Conservation (phyloP, 2,797 vertebrate genomes). For the Pangasius macronema region DNA sequence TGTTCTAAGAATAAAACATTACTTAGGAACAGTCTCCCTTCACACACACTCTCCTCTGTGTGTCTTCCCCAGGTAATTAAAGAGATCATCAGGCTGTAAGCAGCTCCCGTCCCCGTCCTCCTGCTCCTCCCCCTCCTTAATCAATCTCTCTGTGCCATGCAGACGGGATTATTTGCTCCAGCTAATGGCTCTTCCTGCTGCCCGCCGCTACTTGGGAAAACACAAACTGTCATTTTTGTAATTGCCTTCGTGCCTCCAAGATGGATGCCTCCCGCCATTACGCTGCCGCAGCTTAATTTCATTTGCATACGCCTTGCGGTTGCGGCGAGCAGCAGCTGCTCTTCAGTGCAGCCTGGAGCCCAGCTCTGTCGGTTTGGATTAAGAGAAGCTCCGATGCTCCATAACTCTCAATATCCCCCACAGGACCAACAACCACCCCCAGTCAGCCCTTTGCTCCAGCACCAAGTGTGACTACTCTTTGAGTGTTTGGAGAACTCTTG, state of each 20-base stretch:
- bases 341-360: constrained; percentile 40
- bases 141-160: constrained; percentile 75
- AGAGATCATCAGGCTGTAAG: constrained; percentile 70
- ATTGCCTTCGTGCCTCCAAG: constrained; percentile 64
- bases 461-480: not conserved
- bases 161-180: constrained; percentile 80
- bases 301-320: constrained; percentile 58
- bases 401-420: constrained; percentile 51
- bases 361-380: constrained; percentile 54
- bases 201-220: constrained; percentile 60
- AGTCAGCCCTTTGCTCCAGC: constrained; percentile 13
- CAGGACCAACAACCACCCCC: constrained; percentile 22
- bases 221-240: constrained; percentile 65
- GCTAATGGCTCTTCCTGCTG: constrained; percentile 76
- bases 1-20: no score
- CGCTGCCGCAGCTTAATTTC: constrained; percentile 57
- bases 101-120: constrained; percentile 67
- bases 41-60: no score
- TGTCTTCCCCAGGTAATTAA: constrained; percentile 80
- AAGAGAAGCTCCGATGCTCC: constrained; percentile 47
- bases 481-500: constrained; percentile 4
- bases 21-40: no score
- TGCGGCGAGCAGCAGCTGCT: constrained; percentile 57
- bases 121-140: constrained; percentile 69
- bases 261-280: constrained; percentile 58